Evolutionary conservation across 2,797 vertebrate genomes (phyloP).

Genomic region (Oryzias sinensis): DNA sequence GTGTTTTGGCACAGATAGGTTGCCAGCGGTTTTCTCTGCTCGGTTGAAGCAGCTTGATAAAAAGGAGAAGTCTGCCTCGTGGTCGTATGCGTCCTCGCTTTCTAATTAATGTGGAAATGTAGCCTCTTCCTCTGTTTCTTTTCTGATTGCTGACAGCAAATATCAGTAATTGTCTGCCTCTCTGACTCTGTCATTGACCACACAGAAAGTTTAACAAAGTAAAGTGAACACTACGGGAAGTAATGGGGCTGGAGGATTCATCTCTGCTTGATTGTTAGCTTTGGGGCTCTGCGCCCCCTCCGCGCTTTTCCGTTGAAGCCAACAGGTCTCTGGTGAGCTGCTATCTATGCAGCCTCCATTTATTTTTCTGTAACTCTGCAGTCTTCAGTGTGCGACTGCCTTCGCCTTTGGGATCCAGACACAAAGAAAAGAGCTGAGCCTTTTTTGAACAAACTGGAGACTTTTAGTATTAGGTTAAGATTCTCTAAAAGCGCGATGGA

Average conservation of each 20-base stretch:
- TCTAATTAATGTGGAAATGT: constrained; percentile 71
- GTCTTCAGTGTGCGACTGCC: constrained; percentile 37
- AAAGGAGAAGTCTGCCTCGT: constrained; percentile 21
- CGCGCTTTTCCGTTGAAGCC: constrained; percentile 33
- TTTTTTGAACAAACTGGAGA: too few species aligned
- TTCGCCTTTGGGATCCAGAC: constrained; percentile 23
- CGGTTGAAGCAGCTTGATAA: constrained; percentile 29
- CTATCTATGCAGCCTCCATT: constrained; percentile 40
- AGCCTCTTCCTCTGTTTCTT: constrained; percentile 46
- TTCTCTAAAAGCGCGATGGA: too few species aligned
- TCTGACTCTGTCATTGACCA: constrained; percentile 56
- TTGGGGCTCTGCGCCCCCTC: constrained; percentile 21
- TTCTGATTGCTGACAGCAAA: constrained; percentile 69
- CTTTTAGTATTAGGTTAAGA: too few species aligned
- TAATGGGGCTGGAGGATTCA: constrained; percentile 26
- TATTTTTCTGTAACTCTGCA: constrained; percentile 40
- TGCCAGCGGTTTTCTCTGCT: constrained; percentile 26
- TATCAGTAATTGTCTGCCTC: constrained; percentile 70
- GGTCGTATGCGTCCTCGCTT: constrained; percentile 35
- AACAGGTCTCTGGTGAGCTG: constrained; percentile 27
- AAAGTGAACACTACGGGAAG: constrained; percentile 59
- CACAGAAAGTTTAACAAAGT: constrained; percentile 61
- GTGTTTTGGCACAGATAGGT: constrained; percentile 23
- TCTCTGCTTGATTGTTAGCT: constrained; percentile 37
- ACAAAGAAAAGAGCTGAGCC: too few species aligned